These are phyloP conservation scores for Microtus pennsylvanicus DNA, from an alignment of 2,113 vertebrate genomes.

Conservation along the genomic window DNA sequence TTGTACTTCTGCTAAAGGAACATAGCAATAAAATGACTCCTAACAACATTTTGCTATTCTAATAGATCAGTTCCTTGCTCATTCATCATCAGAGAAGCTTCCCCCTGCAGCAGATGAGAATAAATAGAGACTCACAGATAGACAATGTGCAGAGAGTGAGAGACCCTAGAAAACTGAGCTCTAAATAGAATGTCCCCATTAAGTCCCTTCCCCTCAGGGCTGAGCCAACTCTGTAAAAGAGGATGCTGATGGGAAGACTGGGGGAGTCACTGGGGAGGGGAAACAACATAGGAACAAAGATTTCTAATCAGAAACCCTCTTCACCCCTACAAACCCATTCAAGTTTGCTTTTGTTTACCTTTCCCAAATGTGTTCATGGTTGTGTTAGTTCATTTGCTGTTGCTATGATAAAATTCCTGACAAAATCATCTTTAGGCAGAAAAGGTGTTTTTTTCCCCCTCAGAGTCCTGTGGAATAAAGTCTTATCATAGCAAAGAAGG, in stretches of 20 bases:
- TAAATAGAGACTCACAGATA: not conserved
- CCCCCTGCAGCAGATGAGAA: not conserved
- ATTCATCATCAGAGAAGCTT: not conserved
- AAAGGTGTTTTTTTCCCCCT: not conserved
- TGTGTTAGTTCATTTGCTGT: not conserved
- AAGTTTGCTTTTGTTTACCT: not conserved
- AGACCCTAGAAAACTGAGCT: not conserved
- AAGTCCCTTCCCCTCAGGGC: not conserved
- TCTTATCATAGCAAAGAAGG: not conserved
- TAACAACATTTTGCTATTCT: not conserved
- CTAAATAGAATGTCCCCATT: not conserved
- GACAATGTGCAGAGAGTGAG: not conserved
- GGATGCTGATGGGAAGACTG: not conserved
- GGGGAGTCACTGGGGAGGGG: not conserved
- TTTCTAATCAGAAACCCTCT: not conserved
- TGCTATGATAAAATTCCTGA: not conserved
- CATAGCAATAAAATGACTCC: not conserved
- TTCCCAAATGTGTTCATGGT: not conserved
- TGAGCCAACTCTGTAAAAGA: not conserved
- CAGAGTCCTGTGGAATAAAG: no score
- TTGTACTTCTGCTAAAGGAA: not conserved
- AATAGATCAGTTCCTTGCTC: not conserved
- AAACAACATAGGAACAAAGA: not conserved
- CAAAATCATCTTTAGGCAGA: not conserved
- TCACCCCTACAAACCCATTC: not conserved